Evolutionary conservation across 2,888 invertebrate species (phyloP), one percentile per base, ranked within the genome.

Genomic region (Campoletis raptor): DNA sequence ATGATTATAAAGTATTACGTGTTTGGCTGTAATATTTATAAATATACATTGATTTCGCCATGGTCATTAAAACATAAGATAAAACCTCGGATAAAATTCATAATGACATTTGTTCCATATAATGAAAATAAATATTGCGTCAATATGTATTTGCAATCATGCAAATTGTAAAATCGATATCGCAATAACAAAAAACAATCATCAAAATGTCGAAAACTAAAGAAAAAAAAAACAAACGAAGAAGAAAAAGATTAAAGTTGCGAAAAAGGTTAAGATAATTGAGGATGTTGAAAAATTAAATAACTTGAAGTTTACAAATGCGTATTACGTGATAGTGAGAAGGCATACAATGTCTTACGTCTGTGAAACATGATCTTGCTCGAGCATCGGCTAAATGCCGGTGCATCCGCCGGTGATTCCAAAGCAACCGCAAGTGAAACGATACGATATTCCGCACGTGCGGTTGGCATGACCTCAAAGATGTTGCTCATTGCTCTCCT

Each of bases 361-460:
- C 64, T 52, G 30, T 54, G 72, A 36, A 72, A 66, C 64, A 66
- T 66, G 61, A 57, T 70, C 77, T 61, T 77, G 64, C 12, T 54
- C 18, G 72, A 12, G 40, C 70, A 83, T 69, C 69, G 69, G 52
- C 9, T 42, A 40, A 77, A 72, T 64, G 69, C 57, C n/a, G 40
- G 54, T 64, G 76, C 77, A 57, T 77, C 72, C 67, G 77, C 74
- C 80, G 54, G 52, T 36, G 77, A 73, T 80, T 67, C 54, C 70
- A 72, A 52, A 66, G 52, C 37, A 30, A 54, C 72, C 72, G 67
- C 80, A 52, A 81, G 73, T 54, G 72, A 81, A 67, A 77, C 66
- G 61, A 81, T 30, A 42, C 64, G 76, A 77, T 67, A 67, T 83
- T 48, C 83, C 76, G 72, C 83, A 76, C 76, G 77, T 48, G 72